phyloP scores from a whole-genome alignment of 2,113 vertebrate genomes.

The Trematocara nigrifrons region DNA sequence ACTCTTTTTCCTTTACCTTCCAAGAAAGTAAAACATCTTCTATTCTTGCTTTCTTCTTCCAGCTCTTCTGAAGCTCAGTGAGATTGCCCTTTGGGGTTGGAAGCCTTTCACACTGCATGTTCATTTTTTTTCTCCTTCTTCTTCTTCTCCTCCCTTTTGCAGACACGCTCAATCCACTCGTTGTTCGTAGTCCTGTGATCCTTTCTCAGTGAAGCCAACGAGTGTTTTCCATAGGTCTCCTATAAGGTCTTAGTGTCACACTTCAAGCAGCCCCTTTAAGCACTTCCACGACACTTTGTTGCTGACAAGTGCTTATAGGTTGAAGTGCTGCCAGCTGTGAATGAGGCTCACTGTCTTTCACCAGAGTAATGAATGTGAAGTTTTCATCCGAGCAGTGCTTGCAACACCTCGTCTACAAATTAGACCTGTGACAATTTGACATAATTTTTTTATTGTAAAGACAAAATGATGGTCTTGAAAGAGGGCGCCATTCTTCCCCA shows the following conservation, averaged over 20 bases:
- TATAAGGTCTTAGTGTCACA: constrained; percentile 26
- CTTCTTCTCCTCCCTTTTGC: neutral
- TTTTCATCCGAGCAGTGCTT: neutral
- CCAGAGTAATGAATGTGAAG: neutral
- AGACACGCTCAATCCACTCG: constrained; percentile 15
- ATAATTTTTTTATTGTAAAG: constrained; percentile 20
- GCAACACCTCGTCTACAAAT: neutral
- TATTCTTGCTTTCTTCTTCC: constrained; percentile 12
- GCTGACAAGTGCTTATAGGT: neutral
- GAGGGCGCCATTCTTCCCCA: neutral
- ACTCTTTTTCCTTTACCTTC: constrained; percentile 2
- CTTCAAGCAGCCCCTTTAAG: constrained; percentile 32
- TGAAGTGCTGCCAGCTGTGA: neutral
- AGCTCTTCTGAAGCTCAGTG: constrained; percentile 3
- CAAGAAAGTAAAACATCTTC: neutral
- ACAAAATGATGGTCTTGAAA: constrained; percentile 29
- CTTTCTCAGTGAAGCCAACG: neutral
- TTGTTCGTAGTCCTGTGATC: constrained; percentile 43
- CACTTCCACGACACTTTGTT: constrained; percentile 6
- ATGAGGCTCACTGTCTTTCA: neutral
- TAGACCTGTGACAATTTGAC: neutral
- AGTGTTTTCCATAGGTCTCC: constrained; percentile 17
- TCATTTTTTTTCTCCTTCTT: neutral
- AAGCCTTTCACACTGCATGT: neutral
- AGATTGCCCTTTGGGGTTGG: constrained; percentile 42